A percentile compares a stretch with the other conserved stretches of the same genome.
These are phyloP conservation scores for Hystrix cristata DNA, from an alignment of 2,113 vertebrate species.

Conservation along the genomic window DNA sequence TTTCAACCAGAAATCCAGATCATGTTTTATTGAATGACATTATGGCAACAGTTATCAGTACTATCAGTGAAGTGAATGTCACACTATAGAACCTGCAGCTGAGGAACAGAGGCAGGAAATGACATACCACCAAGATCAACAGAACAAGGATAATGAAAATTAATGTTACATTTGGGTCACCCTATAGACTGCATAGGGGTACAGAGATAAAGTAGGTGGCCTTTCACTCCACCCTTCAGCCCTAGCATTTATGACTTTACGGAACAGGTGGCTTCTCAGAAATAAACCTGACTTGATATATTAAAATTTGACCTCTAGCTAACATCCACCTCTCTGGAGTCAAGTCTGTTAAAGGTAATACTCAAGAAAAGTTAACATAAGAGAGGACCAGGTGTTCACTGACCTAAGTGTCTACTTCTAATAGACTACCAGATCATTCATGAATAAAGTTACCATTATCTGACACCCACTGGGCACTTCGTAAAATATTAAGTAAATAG, in stretches of 20 bases:
- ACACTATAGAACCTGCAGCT: neutral
- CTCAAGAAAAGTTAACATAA: conserved; percentile 4
- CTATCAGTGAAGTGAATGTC: conserved; percentile 56
- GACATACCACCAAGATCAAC: neutral
- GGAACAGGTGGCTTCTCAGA: conserved; percentile 15
- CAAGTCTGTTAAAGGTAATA: neutral
- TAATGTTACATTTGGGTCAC: neutral
- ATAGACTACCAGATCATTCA: neutral
- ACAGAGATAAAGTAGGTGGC: neutral
- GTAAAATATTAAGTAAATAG: neutral
- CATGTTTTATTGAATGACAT: conserved; percentile 57
- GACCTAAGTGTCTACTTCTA: neutral
- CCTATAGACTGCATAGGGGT: neutral
- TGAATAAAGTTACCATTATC: neutral
- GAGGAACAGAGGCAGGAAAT: conserved; percentile 52
- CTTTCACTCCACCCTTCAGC: neutral
- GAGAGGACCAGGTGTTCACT: neutral
- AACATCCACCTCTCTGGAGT: neutral
- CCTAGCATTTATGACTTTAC: conserved; percentile 42
- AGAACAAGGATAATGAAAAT: conserved; percentile 32
- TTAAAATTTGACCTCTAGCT: conserved; percentile 33
- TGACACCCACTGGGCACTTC: neutral
- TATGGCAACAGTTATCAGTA: conserved; percentile 33
- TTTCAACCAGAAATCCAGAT: conserved; percentile 60
- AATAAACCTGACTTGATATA: neutral